Conservation (phyloP, 35 echinoderm and acorn worm genomes). For the Lytechinus variegatus region DNA sequence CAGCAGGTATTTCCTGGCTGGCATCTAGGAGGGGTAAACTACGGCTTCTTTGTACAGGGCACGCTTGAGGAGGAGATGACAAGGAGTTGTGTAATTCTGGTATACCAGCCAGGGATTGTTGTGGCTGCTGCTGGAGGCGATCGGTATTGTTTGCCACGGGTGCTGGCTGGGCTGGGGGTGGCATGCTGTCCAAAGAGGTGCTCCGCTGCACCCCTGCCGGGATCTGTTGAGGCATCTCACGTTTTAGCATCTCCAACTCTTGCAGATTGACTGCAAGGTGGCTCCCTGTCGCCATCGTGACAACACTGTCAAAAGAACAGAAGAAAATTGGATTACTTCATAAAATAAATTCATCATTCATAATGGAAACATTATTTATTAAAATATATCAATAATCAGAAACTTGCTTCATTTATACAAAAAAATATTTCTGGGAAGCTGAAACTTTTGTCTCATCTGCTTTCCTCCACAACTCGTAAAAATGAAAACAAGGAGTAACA, state of each 20-base stretch:
- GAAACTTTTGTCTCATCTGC: too few relatives aligned
- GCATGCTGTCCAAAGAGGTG: constrained; percentile 84
- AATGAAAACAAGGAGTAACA: too few relatives aligned
- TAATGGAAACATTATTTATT: not conserved
- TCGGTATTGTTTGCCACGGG: constrained; percentile 53
- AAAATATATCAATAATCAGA: not conserved
- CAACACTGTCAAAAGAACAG: not conserved
- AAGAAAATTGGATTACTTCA: not conserved
- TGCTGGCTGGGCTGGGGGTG: constrained; percentile 56
- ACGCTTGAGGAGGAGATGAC: constrained; percentile 65
- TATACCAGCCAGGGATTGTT: constrained; percentile 39
- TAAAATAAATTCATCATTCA: not conserved
- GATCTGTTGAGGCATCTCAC: constrained; percentile 47
- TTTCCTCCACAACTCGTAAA: too few relatives aligned
- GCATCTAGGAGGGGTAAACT: constrained; percentile 78
- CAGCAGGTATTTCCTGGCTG: constrained; percentile 63
- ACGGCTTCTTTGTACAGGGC: constrained; percentile 84
- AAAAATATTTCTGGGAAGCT: too few relatives aligned
- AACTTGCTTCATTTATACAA: not conserved
- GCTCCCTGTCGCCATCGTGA: constrained; percentile 52
- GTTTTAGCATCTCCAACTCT: constrained; percentile 54
- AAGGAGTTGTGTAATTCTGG: constrained; percentile 72
- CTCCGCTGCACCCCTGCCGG: constrained; percentile 77
- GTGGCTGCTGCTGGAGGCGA: constrained; percentile 49
- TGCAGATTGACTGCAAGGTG: constrained; percentile 55